Conservation (phyloP, 2,888 invertebrate genomes). For the Candidula unifasciata region DNA sequence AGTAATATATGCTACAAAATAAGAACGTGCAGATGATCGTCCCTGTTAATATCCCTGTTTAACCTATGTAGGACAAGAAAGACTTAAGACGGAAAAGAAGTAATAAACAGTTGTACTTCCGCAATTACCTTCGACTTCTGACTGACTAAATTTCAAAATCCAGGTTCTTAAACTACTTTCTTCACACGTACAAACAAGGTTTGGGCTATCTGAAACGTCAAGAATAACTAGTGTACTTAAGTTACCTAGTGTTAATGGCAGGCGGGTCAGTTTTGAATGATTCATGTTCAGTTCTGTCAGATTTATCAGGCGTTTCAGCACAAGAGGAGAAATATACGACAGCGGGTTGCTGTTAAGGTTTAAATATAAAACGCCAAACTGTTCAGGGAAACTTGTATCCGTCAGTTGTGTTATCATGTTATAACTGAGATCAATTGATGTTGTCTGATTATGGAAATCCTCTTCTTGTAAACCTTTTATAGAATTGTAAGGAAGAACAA, state of each 20-base stretch:
- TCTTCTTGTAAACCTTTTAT: neutral
- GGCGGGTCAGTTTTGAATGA: neutral
- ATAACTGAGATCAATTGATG: neutral
- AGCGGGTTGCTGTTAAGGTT: neutral
- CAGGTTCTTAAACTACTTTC: neutral
- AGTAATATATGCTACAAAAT: no score
- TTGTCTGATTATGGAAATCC: neutral
- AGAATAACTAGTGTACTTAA: neutral
- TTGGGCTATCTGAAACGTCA: neutral
- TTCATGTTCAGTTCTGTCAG: neutral
- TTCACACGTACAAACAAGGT: neutral
- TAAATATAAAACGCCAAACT: neutral
- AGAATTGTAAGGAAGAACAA: neutral
- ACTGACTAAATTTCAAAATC: neutral
- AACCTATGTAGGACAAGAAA: neutral
- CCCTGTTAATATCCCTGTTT: no score
- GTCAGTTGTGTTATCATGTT: neutral
- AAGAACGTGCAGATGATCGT: no score
- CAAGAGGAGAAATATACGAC: neutral
- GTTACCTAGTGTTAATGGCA: neutral
- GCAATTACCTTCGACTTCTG: neutral
- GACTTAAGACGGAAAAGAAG: neutral
- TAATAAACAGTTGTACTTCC: neutral
- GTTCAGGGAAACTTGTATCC: neutral
- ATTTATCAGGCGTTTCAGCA: neutral